Conservation (phyloP, 1,140 invertebrate species). For the Drosophila dunni region DNA sequence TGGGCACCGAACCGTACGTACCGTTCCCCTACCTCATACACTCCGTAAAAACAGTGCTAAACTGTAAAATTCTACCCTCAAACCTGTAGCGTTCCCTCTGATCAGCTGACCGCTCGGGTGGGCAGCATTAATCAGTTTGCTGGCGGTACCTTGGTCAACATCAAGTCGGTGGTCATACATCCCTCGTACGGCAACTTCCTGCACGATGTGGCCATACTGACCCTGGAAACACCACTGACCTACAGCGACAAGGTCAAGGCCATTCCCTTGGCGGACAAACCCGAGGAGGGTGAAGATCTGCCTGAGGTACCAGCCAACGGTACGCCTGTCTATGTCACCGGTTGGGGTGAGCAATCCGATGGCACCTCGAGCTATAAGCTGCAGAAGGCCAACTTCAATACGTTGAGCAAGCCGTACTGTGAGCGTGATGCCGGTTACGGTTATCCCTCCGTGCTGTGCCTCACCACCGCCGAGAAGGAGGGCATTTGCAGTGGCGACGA, state of each 20-base stretch:
- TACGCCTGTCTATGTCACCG: slow-evolving; percentile 60
- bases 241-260: slow-evolving; percentile 75
- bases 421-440: slow-evolving; percentile 69
- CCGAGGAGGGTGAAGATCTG: slow-evolving; percentile 26
- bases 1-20: slow-evolving; percentile 64
- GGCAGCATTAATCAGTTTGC: slow-evolving; percentile 80
- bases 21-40: background rate
- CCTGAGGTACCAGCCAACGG: slow-evolving; percentile 50
- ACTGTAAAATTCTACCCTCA: background rate
- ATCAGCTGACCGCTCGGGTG: slow-evolving; percentile 53
- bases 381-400: slow-evolving; percentile 60
- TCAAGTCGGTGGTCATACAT: slow-evolving; percentile 77
- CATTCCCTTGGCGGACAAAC: slow-evolving; percentile 55
- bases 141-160: slow-evolving; percentile 58
- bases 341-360: slow-evolving; percentile 68
- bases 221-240: slow-evolving; percentile 65
- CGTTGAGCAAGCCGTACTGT: slow-evolving; percentile 55
- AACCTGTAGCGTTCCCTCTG: slow-evolving; percentile 35
- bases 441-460: slow-evolving; percentile 59
- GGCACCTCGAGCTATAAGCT: slow-evolving; percentile 64
- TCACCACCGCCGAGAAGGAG: slow-evolving; percentile 54
- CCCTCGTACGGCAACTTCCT: slow-evolving; percentile 74
- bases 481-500: slow-evolving; percentile 74
- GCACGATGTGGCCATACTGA: slow-evolving; percentile 86
- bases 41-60: background rate